Evolutionary conservation across 2,113 vertebrate species (phyloP), one percentile per base, ranked within the genome.

Genomic region (Salminus brasiliensis): DNA sequence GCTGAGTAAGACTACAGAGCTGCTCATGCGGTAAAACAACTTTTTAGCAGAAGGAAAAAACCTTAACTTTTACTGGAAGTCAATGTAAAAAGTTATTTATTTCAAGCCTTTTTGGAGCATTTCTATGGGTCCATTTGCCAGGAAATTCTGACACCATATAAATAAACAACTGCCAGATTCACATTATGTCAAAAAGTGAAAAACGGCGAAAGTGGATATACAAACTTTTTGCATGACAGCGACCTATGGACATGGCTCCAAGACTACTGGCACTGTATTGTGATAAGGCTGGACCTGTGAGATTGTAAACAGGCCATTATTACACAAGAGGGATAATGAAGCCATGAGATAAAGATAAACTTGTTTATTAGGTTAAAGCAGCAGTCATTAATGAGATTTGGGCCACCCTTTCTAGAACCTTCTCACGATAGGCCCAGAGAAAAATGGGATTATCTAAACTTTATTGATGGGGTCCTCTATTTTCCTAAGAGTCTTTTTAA

Each of bases 341-440:
- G 25, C 21, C 43, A 52, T 36, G n/a, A 34, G 65, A 78, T 53
- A 59, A 72, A 71, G 27, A 18, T 23, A 39, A 7, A 21, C n/a
- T 36, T 71, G 76, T 41, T 62, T 52, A 79, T 79, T 62, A 49
- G 39, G 62, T 25, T 72, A 63, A 79, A 79, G 55, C 68, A 25
- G 41, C 29, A 30, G n/a, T n/a, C n/a, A 72, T n/a, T 45, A 16
- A 65, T 53, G 55, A 25, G 30, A 41, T 52, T 59, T 8, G 0
- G 36, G 68, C 36, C 57, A 52, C 39, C 11, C 18, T 71, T 71
- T 39, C 45, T 60, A 34, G 59, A 60, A 69, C n/a, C 32, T 62
- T 25, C 30, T 62, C 67, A 21, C 65, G 36, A 67, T 76, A 7
- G 16, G 30, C 30, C 29, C 65, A 67, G n/a, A 67, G 16, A 43